Conservation (phyloP, 2,797 vertebrate species). For the Pygocentrus nattereri region DNA sequence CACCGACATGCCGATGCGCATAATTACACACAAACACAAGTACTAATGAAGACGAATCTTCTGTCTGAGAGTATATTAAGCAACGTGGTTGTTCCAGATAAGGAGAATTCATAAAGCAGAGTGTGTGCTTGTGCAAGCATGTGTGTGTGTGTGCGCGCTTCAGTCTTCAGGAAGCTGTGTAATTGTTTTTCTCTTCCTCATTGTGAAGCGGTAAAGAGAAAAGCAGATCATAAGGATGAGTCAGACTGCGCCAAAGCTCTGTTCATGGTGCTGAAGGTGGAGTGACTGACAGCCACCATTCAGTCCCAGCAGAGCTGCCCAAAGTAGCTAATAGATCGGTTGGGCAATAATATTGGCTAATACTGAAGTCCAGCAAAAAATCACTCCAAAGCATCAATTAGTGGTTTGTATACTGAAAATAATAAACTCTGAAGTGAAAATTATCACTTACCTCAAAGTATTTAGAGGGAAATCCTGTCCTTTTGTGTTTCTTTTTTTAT, state of each 20-base stretch:
- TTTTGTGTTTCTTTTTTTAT: too few species aligned
- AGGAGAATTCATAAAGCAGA: neutral
- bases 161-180: neutral
- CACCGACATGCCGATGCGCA: slow-evolving; percentile 22
- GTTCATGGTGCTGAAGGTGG: neutral
- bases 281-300: neutral
- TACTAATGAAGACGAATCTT: slow-evolving; percentile 59
- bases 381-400: too few species aligned
- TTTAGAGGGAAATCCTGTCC: too few species aligned
- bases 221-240: neutral
- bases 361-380: neutral
- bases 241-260: neutral
- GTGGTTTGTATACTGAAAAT: too few species aligned
- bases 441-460: too few species aligned
- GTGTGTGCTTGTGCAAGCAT: slow-evolving; percentile 24
- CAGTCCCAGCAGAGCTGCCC: neutral
- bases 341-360: neutral
- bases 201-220: neutral
- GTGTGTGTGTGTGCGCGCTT: slow-evolving; percentile 41
- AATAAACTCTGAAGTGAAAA: too few species aligned
- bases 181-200: neutral
- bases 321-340: neutral
- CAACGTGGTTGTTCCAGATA: slow-evolving; percentile 48
- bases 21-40: slow-evolving; percentile 48
- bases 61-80: slow-evolving; percentile 43